Percentiles rank a stretch among this genome's conserved stretches.
phyloP scores from a whole-genome alignment of 2,113 vertebrate species.

The Anarrhichthys ocellatus region DNA sequence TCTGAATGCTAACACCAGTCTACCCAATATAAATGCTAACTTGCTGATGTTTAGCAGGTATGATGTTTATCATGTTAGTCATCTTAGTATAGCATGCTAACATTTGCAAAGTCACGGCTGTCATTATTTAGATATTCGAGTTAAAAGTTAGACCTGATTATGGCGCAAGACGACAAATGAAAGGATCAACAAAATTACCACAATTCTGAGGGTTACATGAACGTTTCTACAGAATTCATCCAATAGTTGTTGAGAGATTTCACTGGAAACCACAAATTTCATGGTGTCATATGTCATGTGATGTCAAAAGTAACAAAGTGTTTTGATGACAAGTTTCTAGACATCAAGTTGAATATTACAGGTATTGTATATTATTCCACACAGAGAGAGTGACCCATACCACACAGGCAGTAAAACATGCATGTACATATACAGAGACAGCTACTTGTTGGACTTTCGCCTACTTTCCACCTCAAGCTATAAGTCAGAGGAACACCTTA shows the following conservation, averaged over 20 bases:
- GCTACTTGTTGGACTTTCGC: constrained; percentile 34
- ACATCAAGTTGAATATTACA: background rate
- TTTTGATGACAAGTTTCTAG: background rate
- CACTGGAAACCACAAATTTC: background rate
- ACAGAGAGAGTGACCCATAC: background rate
- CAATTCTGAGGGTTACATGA: background rate
- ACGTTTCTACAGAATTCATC: too few species aligned
- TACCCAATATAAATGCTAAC: too few species aligned
- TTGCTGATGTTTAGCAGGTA: too few species aligned
- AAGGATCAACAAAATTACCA: background rate
- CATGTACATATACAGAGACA: background rate
- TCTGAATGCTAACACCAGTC: too few species aligned
- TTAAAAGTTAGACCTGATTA: background rate
- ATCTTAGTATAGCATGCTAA: too few species aligned
- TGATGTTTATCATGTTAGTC: too few species aligned
- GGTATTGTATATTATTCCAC: background rate
- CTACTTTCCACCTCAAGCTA: constrained; percentile 21
- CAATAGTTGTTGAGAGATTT: background rate
- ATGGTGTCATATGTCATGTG: background rate
- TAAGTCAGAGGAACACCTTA: constrained; percentile 17
- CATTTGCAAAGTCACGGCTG: too few species aligned
- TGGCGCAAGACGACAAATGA: background rate
- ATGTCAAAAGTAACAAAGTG: background rate
- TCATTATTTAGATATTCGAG: background rate
- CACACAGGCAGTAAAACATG: constrained; percentile 6